phyloP scores from a whole-genome alignment of 2,888 invertebrate species.

The Phalera bucephala region DNA sequence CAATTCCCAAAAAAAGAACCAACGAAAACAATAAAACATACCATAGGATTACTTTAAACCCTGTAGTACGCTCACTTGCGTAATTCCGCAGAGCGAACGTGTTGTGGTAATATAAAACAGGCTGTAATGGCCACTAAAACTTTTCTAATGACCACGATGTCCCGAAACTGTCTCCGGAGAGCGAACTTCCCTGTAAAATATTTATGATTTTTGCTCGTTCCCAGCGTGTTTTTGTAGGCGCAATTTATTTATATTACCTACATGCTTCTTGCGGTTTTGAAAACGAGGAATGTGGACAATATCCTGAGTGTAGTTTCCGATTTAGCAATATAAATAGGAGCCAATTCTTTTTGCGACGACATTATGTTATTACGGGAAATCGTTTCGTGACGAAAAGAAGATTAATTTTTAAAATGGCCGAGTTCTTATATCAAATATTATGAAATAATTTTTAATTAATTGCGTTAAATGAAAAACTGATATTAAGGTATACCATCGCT shows the following conservation, averaged over 20 bases:
- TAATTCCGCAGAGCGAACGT: constrained; percentile 47
- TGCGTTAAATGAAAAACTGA: no score
- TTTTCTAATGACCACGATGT: constrained; percentile 69
- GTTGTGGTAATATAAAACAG: constrained; percentile 62
- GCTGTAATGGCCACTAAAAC: constrained; percentile 71
- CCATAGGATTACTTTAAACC: constrained; percentile 4
- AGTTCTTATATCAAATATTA: no score
- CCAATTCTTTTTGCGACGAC: no score
- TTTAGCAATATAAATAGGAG: no score
- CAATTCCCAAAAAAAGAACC: constrained; percentile 6
- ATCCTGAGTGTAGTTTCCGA: no score
- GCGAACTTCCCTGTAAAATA: constrained; percentile 59
- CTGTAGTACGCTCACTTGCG: constrained; percentile 33
- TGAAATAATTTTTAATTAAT: no score
- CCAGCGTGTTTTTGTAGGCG: constrained; percentile 36
- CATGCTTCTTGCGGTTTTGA: constrained; percentile 11
- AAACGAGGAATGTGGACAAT: not conserved
- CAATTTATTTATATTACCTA: constrained; percentile 44
- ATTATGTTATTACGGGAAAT: no score
- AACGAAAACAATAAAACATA: constrained; percentile 2
- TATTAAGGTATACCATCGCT: no score
- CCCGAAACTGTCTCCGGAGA: constrained; percentile 69
- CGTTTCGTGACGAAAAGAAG: no score
- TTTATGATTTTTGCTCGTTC: constrained; percentile 54
- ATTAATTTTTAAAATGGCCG: no score